phyloP scores from a whole-genome alignment of 1,140 invertebrate genomes.

The Drosophila arawakana region DNA sequence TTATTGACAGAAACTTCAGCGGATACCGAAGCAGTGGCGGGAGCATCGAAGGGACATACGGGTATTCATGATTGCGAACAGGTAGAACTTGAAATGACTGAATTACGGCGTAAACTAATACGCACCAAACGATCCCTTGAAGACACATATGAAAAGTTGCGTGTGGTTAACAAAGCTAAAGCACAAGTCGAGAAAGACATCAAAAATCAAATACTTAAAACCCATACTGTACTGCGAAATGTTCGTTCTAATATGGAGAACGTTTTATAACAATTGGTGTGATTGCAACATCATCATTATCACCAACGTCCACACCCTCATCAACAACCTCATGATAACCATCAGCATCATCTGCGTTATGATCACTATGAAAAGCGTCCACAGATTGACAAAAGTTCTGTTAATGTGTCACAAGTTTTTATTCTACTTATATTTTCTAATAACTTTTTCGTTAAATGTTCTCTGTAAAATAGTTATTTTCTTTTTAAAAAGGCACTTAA shows the following conservation, averaged over 20 bases:
- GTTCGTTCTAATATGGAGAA: slow-evolving; percentile 86
- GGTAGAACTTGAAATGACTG: slow-evolving; percentile 86
- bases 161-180: slow-evolving; percentile 86
- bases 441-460: slow-evolving; percentile 32
- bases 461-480: slow-evolving; percentile 26
- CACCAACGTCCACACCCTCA: slow-evolving; percentile 7
- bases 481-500: slow-evolving; percentile 24
- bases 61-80: slow-evolving; percentile 76
- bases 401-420: slow-evolving; percentile 23
- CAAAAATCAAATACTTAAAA: slow-evolving; percentile 87
- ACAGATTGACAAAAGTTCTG: slow-evolving; percentile 8
- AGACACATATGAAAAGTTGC: slow-evolving; percentile 86
- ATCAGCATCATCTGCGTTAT: slow-evolving; percentile 14
- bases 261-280: slow-evolving; percentile 70
- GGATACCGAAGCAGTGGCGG: slow-evolving; percentile 27
- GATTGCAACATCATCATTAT: slow-evolving; percentile 23
- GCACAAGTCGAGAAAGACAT: slow-evolving; percentile 87
- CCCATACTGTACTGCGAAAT: slow-evolving; percentile 86
- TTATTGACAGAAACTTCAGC: slow-evolving; percentile 45
- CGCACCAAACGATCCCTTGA: slow-evolving; percentile 86
- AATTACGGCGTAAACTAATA: slow-evolving; percentile 85
- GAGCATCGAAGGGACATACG: slow-evolving; percentile 5
- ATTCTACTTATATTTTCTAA: slow-evolving; percentile 35
- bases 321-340: neutral
- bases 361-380: slow-evolving; percentile 7